Conservation (phyloP, 2,113 vertebrate genomes). For the Herpailurus yagouaroundi region DNA sequence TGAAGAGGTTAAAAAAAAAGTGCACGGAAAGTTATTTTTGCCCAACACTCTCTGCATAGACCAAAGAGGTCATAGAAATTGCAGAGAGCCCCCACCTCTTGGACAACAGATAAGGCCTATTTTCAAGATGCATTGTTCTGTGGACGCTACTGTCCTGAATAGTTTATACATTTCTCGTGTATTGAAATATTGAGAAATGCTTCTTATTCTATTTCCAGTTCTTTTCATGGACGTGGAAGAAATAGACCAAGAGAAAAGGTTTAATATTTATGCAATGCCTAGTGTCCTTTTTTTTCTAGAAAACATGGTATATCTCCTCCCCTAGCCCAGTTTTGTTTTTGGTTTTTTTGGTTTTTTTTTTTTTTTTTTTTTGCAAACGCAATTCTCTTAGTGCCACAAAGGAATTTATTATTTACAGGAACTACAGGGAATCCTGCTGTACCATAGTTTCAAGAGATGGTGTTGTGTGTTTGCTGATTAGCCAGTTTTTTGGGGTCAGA, state of each 20-base stretch:
- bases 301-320: not conserved
- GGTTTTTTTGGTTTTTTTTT: not conserved
- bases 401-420: not conserved
- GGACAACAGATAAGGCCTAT: not conserved
- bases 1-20: not conserved
- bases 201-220: not conserved
- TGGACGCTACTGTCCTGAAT: not conserved
- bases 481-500: not conserved
- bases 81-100: not conserved
- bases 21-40: slow-evolving; percentile 16
- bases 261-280: not conserved
- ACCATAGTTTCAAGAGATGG: not conserved
- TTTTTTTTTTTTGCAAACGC: not conserved
- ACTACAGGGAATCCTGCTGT: not conserved
- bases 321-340: rapidly evolving
- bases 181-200: not conserved
- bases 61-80: not conserved
- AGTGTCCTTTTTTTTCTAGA: not conserved
- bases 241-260: not conserved
- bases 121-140: not conserved
- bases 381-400: not conserved
- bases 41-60: not conserved
- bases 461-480: not conserved
- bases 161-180: not conserved
- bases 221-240: slow-evolving; percentile 9